Evolutionary conservation across 2,888 invertebrate species (phyloP).

Genomic region (Tinea pellionella): DNA sequence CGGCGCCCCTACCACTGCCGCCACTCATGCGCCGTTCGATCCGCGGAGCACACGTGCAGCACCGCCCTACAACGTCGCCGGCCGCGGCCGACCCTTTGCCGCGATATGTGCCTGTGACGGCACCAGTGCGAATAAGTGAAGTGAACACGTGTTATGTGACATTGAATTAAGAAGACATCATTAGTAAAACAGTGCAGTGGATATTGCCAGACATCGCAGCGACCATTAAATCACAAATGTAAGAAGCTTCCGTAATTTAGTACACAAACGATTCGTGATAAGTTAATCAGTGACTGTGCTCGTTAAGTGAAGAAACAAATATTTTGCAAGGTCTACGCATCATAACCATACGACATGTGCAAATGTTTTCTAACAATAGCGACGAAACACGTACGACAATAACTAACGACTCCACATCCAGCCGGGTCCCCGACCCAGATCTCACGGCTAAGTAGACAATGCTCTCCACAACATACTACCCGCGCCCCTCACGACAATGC

Average conservation of each 20-base stretch:
- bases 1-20: conserved; percentile 63
- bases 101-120: conserved; percentile 3
- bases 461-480: conserved; percentile 16
- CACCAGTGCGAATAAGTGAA: conserved; percentile 31
- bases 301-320: neutral
- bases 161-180: conserved; percentile 25
- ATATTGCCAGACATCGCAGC: conserved; percentile 48
- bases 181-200: neutral
- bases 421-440: conserved; percentile 58
- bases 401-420: conserved; percentile 23
- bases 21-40: conserved; percentile 65
- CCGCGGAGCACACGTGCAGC: conserved; percentile 57
- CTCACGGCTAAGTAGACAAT: conserved; percentile 45
- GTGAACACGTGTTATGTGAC: conserved; percentile 58
- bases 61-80: conserved; percentile 25
- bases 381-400: neutral
- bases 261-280: conserved; percentile 21
- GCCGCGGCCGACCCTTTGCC: neutral
- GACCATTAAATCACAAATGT: conserved; percentile 50
- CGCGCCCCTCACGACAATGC: conserved; percentile 39
- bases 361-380: neutral
- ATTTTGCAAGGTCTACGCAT: neutral
- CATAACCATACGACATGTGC: neutral
- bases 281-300: neutral
- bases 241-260: conserved; percentile 28